Evolutionary conservation across 2,113 vertebrate species (phyloP), one percentile per base, ranked within the genome.

Genomic region (Hippocampus barbouri): DNA sequence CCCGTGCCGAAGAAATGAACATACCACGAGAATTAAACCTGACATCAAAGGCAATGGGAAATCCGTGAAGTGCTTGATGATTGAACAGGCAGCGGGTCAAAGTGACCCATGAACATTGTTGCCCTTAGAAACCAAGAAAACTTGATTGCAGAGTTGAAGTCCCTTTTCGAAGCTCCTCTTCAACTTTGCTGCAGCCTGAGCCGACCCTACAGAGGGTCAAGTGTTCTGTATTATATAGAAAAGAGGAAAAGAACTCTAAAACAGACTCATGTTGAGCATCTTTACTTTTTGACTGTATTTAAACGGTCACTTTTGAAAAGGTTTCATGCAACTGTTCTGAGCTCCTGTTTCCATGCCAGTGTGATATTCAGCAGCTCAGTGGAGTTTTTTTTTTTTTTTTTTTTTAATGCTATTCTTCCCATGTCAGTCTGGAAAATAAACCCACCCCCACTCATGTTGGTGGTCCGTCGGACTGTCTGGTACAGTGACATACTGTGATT

Each of bases 401-500:
- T 61, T 3, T 59, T 27, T 5, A 3, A 25, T 51, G 11, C 65
- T 5, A 8, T 12, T 64, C 51, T 11, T 30, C 63, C 7, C n/a
- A 15, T 40, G 21, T 62, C 49, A 23, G 60, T 49, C 43, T 71
- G 47, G 38, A 20, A 20, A 61, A 61, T 20, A 61, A 61, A n/a
- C 14, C 14, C 38, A 15, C 54, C 45, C 25, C 23, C 61, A 38
- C 64, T 14, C 2, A n/a, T 34, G 63, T 45, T 54, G 72, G 66
- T 83, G 70, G 67, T 76, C 76, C 66, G 54, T 49, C 47, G 41
- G 4, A 1, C 38, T n/a, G 70, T 70, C 70, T 72, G 68, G 66
- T 72, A 71, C 47, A 54, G 45, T 69, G 73, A 78, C 72, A 76
- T 60, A 69, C 66, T 82, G 59, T 34, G 78, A 75, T 77, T 68